Evolutionary conservation across 1,140 invertebrate species (phyloP).

Genomic region (Ganaspis sp.): DNA sequence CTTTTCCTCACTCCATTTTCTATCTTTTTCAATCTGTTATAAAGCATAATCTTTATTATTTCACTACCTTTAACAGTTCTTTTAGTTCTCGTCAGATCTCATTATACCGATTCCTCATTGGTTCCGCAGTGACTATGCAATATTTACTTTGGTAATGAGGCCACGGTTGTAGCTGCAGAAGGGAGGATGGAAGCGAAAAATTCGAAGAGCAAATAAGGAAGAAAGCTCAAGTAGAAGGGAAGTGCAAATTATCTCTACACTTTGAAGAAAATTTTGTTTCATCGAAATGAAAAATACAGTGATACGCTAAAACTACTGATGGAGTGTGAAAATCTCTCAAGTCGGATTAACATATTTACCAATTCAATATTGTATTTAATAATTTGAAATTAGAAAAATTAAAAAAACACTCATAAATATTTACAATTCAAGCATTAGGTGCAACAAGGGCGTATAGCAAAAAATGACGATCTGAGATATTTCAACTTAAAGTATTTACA

Average conservation of each 20-base stretch:
- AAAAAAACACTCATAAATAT: no score
- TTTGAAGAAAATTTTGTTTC: slow-evolving; percentile 62
- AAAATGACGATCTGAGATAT: no score
- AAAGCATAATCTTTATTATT: slow-evolving; percentile 49
- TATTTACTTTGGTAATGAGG: slow-evolving; percentile 77
- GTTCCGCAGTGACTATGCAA: slow-evolving; percentile 73
- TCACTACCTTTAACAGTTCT: slow-evolving; percentile 49
- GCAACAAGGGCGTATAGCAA: no score
- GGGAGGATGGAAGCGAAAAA: slow-evolving; percentile 60
- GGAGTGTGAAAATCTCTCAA: slow-evolving; percentile 35
- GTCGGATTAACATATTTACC: no score
- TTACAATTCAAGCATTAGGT: no score
- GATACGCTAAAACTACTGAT: slow-evolving; percentile 40
- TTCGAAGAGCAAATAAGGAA: slow-evolving; percentile 73
- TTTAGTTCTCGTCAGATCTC: slow-evolving; percentile 55
- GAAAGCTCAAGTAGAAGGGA: slow-evolving; percentile 56
- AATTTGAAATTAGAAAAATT: no score
- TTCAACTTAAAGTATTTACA: no score
- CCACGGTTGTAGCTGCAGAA: slow-evolving; percentile 66
- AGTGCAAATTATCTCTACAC: slow-evolving; percentile 67
- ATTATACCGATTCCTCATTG: slow-evolving; percentile 58
- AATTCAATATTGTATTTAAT: no score
- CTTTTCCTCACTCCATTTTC: slow-evolving; percentile 48
- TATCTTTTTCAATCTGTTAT: slow-evolving; percentile 49
- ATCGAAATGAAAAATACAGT: slow-evolving; percentile 48